Evolutionary conservation across 1,140 invertebrate genomes (phyloP).

Genomic region (Telenomus remus): DNA sequence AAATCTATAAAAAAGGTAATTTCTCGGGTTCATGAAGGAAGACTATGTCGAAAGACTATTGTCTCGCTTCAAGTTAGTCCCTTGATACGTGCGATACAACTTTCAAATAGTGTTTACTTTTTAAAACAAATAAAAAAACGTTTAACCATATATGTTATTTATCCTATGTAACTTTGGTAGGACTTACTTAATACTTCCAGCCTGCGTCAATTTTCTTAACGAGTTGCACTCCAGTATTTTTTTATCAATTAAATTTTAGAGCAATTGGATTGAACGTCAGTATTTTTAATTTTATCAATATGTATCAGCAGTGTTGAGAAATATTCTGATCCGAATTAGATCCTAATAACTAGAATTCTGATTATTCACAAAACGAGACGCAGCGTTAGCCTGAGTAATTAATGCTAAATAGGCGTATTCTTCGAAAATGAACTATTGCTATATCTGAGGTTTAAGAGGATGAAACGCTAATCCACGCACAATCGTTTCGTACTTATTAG

Average conservation of each 20-base stretch:
- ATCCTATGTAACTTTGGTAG: constrained; percentile 32
- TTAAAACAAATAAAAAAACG: too few relatives aligned
- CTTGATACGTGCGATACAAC: too few relatives aligned
- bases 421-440: constrained; percentile 46
- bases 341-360: not conserved
- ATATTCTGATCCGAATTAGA: too few relatives aligned
- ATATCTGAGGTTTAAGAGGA: constrained; percentile 49
- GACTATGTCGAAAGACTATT: too few relatives aligned
- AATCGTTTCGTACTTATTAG: constrained; percentile 46
- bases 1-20: too few relatives aligned
- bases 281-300: not conserved
- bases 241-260: constrained; percentile 8
- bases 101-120: too few relatives aligned
- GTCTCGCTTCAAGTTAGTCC: too few relatives aligned
- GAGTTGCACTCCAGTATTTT: constrained; percentile 9
- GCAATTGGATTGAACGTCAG: not conserved
- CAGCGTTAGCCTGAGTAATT: constrained; percentile 26
- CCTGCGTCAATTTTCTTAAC: constrained; percentile 4
- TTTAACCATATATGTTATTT: constrained; percentile 15
- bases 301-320: constrained; percentile 6
- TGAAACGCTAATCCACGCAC: constrained; percentile 45
- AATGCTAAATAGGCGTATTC: constrained; percentile 37
- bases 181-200: constrained; percentile 27
- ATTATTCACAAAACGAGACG: constrained; percentile 4
- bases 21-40: too few relatives aligned